phyloP scores from a whole-genome alignment of 2,888 invertebrate species.

The Rotaria macrura region DNA sequence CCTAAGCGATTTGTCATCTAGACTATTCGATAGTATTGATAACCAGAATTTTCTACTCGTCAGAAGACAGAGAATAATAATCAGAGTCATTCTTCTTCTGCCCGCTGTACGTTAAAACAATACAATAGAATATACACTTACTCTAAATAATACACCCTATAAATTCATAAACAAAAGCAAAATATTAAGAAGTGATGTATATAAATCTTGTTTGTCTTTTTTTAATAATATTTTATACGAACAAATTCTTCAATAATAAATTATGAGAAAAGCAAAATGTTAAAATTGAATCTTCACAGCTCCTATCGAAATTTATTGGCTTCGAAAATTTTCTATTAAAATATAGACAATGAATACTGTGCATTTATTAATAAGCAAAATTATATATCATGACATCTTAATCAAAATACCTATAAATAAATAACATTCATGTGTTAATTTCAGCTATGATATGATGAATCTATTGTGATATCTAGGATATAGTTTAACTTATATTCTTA shows the following conservation, averaged over 20 bases:
- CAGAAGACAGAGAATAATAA: not conserved
- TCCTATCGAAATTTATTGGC: too few relatives aligned
- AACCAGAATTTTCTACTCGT: not conserved
- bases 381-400: not conserved
- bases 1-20: not conserved
- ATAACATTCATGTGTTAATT: not conserved
- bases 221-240: too few relatives aligned
- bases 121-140: not conserved
- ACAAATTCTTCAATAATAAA: too few relatives aligned
- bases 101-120: not conserved
- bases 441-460: not conserved
- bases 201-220: too few relatives aligned
- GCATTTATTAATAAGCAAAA: not conserved
- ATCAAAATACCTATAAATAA: not conserved
- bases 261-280: too few relatives aligned
- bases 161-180: not conserved
- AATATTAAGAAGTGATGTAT: not conserved
- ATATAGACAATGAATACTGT: too few relatives aligned
- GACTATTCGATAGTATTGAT: not conserved
- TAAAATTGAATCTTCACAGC: too few relatives aligned
- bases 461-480: not conserved
- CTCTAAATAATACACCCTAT: not conserved
- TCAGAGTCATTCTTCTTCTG: not conserved
- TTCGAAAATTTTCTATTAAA: too few relatives aligned
- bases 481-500: too few relatives aligned